These are phyloP conservation scores for Drosophila leontia DNA, from an alignment of 1,140 invertebrate genomes.

Conservation along the genomic window DNA sequence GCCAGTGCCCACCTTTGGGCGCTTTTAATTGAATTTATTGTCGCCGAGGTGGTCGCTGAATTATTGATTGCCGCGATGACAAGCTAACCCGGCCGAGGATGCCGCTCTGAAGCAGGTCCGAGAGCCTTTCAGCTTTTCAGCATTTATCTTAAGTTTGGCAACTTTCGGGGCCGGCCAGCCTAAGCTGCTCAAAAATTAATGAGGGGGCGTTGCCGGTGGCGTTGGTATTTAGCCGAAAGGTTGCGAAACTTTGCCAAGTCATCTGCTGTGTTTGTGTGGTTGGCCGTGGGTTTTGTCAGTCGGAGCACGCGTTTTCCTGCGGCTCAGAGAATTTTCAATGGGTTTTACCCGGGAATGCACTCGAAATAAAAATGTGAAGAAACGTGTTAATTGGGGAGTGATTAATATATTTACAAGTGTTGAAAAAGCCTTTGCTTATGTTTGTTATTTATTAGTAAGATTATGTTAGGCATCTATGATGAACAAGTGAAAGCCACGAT, in stretches of 20 bases:
- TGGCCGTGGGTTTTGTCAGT: constrained; percentile 30
- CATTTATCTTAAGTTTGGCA: constrained; percentile 66
- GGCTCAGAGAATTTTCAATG: constrained; percentile 25
- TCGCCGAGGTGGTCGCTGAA: constrained; percentile 45
- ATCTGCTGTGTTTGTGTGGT: constrained; percentile 35
- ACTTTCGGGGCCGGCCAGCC: constrained; percentile 35
- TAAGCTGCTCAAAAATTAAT: constrained; percentile 69
- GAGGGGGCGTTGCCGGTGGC: constrained; percentile 26
- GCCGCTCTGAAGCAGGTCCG: constrained; percentile 13
- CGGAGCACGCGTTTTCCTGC: constrained; percentile 41
- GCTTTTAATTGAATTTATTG: constrained; percentile 76
- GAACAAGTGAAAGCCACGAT: too few species aligned
- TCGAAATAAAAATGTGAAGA: background rate
- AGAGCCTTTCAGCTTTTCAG: constrained; percentile 24
- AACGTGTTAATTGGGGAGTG: background rate
- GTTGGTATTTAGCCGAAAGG: constrained; percentile 32
- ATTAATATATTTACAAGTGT: too few species aligned
- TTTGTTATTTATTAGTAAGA: background rate
- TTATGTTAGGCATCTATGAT: too few species aligned
- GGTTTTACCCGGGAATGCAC: background rate
- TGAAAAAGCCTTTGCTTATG: background rate
- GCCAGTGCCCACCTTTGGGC: constrained; percentile 44
- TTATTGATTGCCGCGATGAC: constrained; percentile 68
- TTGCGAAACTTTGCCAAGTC: constrained; percentile 32
- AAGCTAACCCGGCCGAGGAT: constrained; percentile 35